Evolutionary conservation across 2,113 vertebrate genomes (phyloP).

Genomic region (Rhinichthys klamathensis): DNA sequence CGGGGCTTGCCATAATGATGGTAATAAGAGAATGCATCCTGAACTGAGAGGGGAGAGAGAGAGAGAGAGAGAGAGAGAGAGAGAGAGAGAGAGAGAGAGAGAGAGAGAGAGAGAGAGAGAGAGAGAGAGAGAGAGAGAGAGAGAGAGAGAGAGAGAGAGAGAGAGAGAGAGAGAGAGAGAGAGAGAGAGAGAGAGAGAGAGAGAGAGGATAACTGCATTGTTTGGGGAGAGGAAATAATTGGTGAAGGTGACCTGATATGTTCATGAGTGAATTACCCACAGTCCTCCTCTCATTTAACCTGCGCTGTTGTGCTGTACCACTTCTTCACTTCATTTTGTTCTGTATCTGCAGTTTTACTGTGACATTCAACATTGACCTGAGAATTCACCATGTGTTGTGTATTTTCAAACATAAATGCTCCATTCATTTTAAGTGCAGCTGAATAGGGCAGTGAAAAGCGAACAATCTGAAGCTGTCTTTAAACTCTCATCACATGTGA

Average conservation of each 20-base stretch:
- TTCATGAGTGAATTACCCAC: slow-evolving; percentile 43
- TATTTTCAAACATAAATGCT: neutral
- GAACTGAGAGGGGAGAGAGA: slow-evolving; percentile 56
- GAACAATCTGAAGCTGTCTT: neutral
- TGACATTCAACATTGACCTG: neutral
- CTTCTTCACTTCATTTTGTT: slow-evolving; percentile 24
- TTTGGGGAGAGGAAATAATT: slow-evolving; percentile 67
- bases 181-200: slow-evolving; percentile 7
- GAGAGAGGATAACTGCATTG: slow-evolving; percentile 6
- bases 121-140: slow-evolving; percentile 37
- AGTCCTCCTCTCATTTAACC: slow-evolving; percentile 32
- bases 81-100: slow-evolving; percentile 19
- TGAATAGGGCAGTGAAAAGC: neutral
- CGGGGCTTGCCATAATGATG: slow-evolving; percentile 74
- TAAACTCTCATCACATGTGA: neutral
- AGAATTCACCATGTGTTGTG: neutral
- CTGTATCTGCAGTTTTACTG: slow-evolving; percentile 27
- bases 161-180: slow-evolving; percentile 47
- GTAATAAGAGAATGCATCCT: slow-evolving; percentile 70
- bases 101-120: slow-evolving; percentile 35
- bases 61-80: slow-evolving; percentile 30
- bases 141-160: slow-evolving; percentile 24
- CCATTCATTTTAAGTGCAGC: neutral
- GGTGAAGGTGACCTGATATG: slow-evolving; percentile 66
- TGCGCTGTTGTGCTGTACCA: slow-evolving; percentile 19